phyloP scores from a whole-genome alignment of 2,797 vertebrate genomes.

The Epinephelus coioides region DNA sequence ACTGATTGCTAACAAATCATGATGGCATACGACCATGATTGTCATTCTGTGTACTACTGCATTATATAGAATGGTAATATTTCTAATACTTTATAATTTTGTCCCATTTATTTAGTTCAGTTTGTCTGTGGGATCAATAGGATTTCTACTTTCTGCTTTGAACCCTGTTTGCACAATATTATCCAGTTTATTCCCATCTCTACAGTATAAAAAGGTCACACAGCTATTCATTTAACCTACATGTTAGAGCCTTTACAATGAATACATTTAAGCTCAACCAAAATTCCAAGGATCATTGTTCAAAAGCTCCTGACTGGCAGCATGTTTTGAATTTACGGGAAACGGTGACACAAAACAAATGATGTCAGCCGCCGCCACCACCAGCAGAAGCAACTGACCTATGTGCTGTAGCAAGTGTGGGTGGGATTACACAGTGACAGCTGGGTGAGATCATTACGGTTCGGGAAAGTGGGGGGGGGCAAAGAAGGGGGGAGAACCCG shows the following conservation, averaged over 20 bases:
- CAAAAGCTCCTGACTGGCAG: conserved; percentile 17
- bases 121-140: not conserved
- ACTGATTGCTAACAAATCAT: not conserved
- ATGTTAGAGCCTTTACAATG: not conserved
- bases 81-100: conserved; percentile 1
- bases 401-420: conserved; percentile 55
- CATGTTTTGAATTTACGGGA: conserved; percentile 63
- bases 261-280: not conserved
- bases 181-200: not conserved
- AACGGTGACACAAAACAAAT: conserved; percentile 71
- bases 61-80: not conserved
- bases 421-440: conserved; percentile 82
- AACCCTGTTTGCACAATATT: not conserved
- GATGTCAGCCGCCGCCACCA: conserved; percentile 66
- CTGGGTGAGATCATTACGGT: conserved; percentile 79
- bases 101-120: not conserved
- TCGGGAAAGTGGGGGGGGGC: conserved; percentile 27
- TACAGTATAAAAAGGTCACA: not conserved
- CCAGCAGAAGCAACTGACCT: conserved; percentile 33
- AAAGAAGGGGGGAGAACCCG: conserved; percentile 25
- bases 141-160: not conserved
- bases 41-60: no score
- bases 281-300: conserved; percentile 4
- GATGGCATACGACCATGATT: no score
- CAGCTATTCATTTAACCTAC: not conserved